phyloP scores from a whole-genome alignment of 2,113 vertebrate species.

The Macrotus californicus region DNA sequence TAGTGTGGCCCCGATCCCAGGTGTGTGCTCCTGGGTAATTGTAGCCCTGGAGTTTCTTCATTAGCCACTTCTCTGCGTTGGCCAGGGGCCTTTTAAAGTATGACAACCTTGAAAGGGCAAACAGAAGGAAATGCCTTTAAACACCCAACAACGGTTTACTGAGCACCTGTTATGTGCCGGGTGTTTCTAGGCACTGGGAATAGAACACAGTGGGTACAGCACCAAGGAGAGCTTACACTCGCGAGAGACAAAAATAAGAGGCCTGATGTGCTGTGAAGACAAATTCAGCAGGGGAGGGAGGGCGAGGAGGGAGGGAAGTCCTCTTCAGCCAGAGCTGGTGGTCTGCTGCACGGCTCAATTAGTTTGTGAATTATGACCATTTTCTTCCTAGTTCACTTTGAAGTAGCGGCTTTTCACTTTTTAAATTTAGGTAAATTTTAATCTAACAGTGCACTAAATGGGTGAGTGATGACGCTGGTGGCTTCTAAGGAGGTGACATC shows the following conservation, averaged over 20 bases:
- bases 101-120: background rate
- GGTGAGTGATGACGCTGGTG: background rate
- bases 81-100: background rate
- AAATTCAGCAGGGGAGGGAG: background rate
- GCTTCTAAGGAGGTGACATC: background rate
- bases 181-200: background rate
- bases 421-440: background rate
- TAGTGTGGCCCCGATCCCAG: background rate
- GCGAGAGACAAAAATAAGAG: background rate
- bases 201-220: background rate
- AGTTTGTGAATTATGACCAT: background rate
- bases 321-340: background rate
- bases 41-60: background rate
- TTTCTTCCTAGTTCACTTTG: background rate
- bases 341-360: background rate
- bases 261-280: background rate
- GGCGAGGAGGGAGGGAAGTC: background rate
- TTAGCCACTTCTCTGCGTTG: background rate
- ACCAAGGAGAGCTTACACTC: background rate
- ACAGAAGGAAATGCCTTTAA: background rate
- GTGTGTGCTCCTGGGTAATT: background rate
- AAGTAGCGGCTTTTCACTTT: background rate
- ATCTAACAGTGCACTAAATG: background rate
- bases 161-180: background rate
- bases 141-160: background rate